Evolutionary conservation across 2,888 invertebrate genomes (phyloP).

Genomic region (Drosophila rellima): DNA sequence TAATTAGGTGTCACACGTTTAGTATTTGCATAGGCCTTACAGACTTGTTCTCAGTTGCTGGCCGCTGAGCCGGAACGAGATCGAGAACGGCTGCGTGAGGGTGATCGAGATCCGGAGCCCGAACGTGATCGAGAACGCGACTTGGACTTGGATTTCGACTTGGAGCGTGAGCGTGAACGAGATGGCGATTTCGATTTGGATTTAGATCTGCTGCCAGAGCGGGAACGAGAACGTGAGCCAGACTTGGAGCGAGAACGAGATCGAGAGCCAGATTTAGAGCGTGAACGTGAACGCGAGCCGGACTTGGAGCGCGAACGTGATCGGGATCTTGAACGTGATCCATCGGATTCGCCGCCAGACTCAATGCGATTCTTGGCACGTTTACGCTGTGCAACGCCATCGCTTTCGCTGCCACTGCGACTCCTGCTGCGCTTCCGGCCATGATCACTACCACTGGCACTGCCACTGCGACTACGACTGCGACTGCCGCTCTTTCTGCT

Average conservation of each 20-base stretch:
- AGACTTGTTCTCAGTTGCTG: conserved; percentile 55
- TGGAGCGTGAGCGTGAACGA: conserved; percentile 66
- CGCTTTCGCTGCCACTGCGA: conserved; percentile 70
- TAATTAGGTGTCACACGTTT: conserved; percentile 18
- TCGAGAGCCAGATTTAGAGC: conserved; percentile 62
- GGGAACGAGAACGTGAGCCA: conserved; percentile 39
- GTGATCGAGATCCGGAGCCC: conserved; percentile 55
- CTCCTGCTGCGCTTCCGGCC: conserved; percentile 72
- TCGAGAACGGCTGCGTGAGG: conserved; percentile 63
- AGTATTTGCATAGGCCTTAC: conserved; percentile 24
- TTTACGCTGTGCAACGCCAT: conserved; percentile 58
- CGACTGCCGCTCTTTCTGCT: conserved; percentile 44
- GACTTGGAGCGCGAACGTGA: conserved; percentile 67
- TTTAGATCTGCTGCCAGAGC: conserved; percentile 34
- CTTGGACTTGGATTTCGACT: conserved; percentile 65
- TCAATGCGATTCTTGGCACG: conserved; percentile 72
- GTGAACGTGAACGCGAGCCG: conserved; percentile 64
- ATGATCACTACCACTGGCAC: conserved; percentile 75
- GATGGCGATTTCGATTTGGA: conserved; percentile 39
- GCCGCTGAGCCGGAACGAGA: conserved; percentile 67
- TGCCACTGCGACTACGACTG: conserved; percentile 67
- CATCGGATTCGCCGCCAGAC: conserved; percentile 75
- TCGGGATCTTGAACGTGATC: conserved; percentile 55
- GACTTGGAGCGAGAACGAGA: conserved; percentile 70
- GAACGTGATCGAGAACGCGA: conserved; percentile 69